Percentiles rank a stretch among this genome's conserved stretches.
Evolutionary conservation across 2,888 invertebrate species (phyloP).

Genomic region (Copidosoma aretas): DNA sequence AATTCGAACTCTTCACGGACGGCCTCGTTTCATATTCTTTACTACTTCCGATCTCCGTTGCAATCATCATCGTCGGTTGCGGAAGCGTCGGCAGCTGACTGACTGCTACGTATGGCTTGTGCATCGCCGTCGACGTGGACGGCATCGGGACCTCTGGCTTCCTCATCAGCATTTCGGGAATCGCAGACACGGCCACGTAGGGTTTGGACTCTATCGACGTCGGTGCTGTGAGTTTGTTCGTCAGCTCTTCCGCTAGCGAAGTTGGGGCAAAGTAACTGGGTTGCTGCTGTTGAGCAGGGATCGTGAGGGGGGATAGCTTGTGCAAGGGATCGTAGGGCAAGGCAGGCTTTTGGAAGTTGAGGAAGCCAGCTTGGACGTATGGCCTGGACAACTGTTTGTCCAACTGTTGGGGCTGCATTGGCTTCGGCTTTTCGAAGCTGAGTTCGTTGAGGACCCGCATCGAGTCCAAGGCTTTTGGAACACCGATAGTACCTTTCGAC

Average conservation of each 20-base stretch:
- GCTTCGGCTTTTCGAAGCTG: constrained; percentile 45
- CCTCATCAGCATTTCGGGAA: constrained; percentile 21
- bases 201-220: constrained; percentile 43
- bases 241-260: constrained; percentile 44
- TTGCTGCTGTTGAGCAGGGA: constrained; percentile 15
- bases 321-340: no score
- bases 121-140: constrained; percentile 4
- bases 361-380: constrained; percentile 53
- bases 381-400: constrained; percentile 47
- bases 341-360: constrained; percentile 38
- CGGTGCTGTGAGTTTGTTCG: constrained; percentile 44
- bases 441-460: constrained; percentile 48
- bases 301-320: constrained; percentile 41
- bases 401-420: constrained; percentile 1
- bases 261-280: constrained; percentile 40
- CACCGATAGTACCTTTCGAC: constrained; percentile 27
- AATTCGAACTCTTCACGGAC: constrained; percentile 34
- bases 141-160: constrained; percentile 7
- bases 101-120: background rate
- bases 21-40: background rate
- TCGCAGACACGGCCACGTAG: constrained; percentile 51
- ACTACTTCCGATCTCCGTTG: background rate
- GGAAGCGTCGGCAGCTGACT: background rate
- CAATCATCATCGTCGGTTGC: background rate
- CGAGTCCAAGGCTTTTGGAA: constrained; percentile 37